Conservation (phyloP, 1,140 invertebrate species). For the Copidosoma floridanum region DNA sequence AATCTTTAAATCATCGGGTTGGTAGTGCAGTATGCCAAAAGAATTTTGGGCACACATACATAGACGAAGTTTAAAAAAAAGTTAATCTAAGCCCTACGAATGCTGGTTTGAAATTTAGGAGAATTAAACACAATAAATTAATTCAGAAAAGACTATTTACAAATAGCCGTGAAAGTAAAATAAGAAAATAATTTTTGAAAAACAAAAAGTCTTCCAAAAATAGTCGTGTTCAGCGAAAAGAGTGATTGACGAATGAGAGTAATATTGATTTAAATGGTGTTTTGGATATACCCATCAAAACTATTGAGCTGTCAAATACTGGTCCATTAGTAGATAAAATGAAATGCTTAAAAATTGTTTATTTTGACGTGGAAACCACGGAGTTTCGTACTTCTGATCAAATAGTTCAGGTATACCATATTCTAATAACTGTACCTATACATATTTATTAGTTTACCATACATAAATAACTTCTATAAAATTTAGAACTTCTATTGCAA, state of each 20-base stretch:
- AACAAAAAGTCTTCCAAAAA: neutral
- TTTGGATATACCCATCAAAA: neutral
- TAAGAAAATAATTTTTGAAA: conserved; percentile 2
- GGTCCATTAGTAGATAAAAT: too few species aligned
- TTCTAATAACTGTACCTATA: neutral
- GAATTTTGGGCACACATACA: conserved; percentile 12
- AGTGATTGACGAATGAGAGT: conserved; percentile 15
- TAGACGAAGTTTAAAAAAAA: neutral
- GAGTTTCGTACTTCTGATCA: conserved; percentile 3
- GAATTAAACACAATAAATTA: neutral
- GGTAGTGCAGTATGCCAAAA: conserved; percentile 17
- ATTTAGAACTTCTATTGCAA: too few species aligned
- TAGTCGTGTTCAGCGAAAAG: neutral
- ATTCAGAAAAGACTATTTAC: neutral
- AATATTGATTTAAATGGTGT: conserved; percentile 1
- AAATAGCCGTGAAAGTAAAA: neutral
- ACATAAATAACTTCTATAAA: too few species aligned
- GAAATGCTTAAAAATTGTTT: neutral
- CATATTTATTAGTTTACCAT: neutral
- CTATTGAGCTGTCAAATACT: neutral
- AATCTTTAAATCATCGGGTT: conserved; percentile 26
- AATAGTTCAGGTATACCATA: conserved; percentile 10
- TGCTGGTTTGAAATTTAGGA: neutral
- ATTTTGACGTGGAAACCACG: conserved; percentile 23
- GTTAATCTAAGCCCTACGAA: neutral